Percentiles rank a stretch among this genome's conserved stretches.
phyloP scores from a whole-genome alignment of 2,888 invertebrate species.

The Cerastis leucographa region DNA sequence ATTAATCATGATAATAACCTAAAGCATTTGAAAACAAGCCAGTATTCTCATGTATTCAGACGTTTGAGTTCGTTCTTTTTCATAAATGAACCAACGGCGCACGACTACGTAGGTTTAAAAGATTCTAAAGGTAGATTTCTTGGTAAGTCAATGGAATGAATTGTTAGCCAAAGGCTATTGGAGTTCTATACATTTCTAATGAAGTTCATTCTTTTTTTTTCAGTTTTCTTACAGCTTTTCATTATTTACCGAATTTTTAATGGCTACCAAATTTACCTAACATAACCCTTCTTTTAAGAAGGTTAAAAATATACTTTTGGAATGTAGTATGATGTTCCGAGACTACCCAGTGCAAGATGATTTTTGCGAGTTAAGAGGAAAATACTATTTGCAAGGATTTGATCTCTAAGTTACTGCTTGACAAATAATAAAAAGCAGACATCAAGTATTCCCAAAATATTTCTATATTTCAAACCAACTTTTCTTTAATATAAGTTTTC shows the following conservation, averaged over 20 bases:
- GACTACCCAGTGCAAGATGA: neutral
- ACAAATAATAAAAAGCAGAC: no score
- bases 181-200: constrained; percentile 23
- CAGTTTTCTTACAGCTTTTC: constrained; percentile 8
- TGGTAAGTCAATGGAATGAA: constrained; percentile 6
- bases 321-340: neutral
- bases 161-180: constrained; percentile 25
- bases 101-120: constrained; percentile 9
- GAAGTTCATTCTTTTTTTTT: constrained; percentile 13
- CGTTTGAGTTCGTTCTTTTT: neutral
- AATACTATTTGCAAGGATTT: neutral
- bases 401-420: neutral
- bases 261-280: neutral
- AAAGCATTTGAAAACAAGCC: neutral
- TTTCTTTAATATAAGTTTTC: neutral
- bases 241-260: neutral
- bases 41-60: neutral
- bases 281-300: neutral
- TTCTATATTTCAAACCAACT: neutral
- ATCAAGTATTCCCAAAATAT: neutral
- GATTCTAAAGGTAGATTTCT: constrained; percentile 16
- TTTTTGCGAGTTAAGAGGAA: no score
- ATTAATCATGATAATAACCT: neutral
- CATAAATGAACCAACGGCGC: neutral
- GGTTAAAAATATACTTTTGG: neutral